Conservation (phyloP, 1,140 invertebrate species). For the Zophobas morio region DNA sequence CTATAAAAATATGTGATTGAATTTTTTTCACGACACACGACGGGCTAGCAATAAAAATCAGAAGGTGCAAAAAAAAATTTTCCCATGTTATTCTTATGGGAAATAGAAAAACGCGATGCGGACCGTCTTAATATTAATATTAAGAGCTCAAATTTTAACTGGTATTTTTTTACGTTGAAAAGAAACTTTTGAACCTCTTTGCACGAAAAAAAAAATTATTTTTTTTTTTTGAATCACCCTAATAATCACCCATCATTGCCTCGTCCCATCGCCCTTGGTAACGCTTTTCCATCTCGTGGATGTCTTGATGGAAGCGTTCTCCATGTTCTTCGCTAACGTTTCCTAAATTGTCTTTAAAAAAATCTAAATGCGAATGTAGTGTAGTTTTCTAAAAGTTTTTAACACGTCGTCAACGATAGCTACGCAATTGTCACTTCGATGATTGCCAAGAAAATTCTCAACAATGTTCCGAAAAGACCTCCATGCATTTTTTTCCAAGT, state of each 20-base stretch:
- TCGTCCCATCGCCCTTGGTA: slow-evolving; percentile 60
- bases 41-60: too few relatives aligned
- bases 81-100: too few relatives aligned
- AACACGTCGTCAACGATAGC: neutral
- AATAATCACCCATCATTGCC: slow-evolving; percentile 60
- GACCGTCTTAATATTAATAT: too few relatives aligned
- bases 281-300: slow-evolving; percentile 59
- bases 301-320: slow-evolving; percentile 63
- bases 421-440: neutral
- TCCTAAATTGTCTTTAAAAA: slow-evolving; percentile 60
- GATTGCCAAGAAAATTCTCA: neutral
- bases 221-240: too few relatives aligned
- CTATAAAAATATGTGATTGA: too few relatives aligned
- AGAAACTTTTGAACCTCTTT: too few relatives aligned
- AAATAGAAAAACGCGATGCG: too few relatives aligned
- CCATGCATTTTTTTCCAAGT: slow-evolving; percentile 4
- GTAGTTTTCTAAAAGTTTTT: slow-evolving; percentile 56
- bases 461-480: neutral
- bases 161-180: too few relatives aligned
- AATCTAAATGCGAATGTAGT: slow-evolving; percentile 61
- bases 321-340: slow-evolving; percentile 60
- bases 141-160: too few relatives aligned
- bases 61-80: too few relatives aligned
- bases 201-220: too few relatives aligned
- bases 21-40: too few relatives aligned